phyloP scores from a whole-genome alignment of 2,797 vertebrate species.

The Borostomias antarcticus region DNA sequence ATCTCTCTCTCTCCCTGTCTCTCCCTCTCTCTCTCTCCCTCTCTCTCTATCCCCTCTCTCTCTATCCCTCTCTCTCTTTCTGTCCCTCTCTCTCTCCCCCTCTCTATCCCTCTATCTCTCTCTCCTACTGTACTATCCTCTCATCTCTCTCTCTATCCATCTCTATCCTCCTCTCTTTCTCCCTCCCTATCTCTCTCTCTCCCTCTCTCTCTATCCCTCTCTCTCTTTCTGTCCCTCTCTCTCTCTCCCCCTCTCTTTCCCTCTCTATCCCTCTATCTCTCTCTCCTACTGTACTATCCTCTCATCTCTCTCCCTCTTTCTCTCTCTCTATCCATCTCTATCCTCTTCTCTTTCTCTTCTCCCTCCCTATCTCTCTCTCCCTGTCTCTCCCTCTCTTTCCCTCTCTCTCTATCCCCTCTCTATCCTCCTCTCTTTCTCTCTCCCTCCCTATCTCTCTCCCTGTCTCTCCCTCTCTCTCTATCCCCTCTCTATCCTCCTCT shows the following conservation, averaged over 20 bases:
- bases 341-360: neutral
- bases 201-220: slow-evolving; percentile 1
- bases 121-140: too few species aligned
- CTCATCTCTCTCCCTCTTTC: slow-evolving; percentile 26
- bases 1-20: neutral
- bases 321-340: neutral
- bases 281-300: neutral
- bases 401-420: slow-evolving; percentile 65
- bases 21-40: neutral
- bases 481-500: slow-evolving; percentile 1
- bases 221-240: neutral
- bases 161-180: slow-evolving; percentile 1
- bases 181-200: slow-evolving; percentile 8
- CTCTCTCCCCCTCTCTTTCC: neutral
- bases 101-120: neutral
- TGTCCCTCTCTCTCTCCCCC: neutral
- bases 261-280: neutral
- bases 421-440: slow-evolving; percentile 49
- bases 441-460: slow-evolving; percentile 51
- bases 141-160: neutral
- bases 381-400: neutral
- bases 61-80: neutral
- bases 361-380: neutral
- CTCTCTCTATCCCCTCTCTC: neutral
- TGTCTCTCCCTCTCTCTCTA: slow-evolving; percentile 50